A percentile compares a stretch with the other conserved stretches of the same genome.
Conservation (phyloP, 2,113 vertebrate species). For the Silurus asotus region DNA sequence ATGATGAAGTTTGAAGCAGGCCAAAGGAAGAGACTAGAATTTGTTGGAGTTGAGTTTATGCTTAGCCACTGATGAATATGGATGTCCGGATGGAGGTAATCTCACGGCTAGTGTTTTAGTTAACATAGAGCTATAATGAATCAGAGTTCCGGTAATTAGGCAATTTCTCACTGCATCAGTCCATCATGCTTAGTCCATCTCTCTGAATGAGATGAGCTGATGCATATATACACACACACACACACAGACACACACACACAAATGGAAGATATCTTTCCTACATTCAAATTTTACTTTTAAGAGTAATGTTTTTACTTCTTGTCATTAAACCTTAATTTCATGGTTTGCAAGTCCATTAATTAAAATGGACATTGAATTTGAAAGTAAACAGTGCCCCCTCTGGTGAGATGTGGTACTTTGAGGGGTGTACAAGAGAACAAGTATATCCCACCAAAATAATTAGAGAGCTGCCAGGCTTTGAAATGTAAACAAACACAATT, state of each 20-base stretch:
- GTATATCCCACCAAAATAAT: background rate
- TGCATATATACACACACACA: background rate
- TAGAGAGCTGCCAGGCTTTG: background rate
- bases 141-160: constrained; percentile 23
- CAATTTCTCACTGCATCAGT: background rate
- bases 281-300: background rate
- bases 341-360: background rate
- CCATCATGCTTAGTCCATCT: background rate
- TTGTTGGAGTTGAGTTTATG: constrained; percentile 49
- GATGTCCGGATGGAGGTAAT: background rate
- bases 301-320: constrained; percentile 60
- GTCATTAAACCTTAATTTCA: background rate
- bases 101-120: constrained; percentile 4
- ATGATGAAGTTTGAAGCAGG: constrained; percentile 57
- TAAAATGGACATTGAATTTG: constrained; percentile 14
- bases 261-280: background rate
- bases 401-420: background rate
- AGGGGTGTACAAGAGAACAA: background rate
- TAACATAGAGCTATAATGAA: constrained; percentile 10
- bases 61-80: background rate
- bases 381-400: constrained; percentile 51
- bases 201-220: background rate
- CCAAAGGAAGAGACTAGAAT: constrained; percentile 58
- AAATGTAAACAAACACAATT: background rate
- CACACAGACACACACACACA: background rate